phyloP scores from a whole-genome alignment of 2,888 invertebrate genomes.

The Lutraria lutraria region DNA sequence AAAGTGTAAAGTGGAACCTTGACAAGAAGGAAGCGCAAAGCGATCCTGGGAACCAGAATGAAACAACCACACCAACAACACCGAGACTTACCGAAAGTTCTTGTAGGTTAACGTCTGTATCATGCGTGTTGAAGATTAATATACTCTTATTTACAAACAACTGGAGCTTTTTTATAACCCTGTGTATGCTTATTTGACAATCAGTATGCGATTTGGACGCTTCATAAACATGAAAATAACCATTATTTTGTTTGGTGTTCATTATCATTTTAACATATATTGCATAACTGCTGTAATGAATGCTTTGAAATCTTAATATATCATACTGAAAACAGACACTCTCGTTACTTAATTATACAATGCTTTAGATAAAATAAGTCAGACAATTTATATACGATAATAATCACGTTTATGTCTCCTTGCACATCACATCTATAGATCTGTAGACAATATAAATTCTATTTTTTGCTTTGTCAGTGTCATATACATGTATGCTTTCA shows the following conservation, averaged over 20 bases:
- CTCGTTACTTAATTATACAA: too few relatives aligned
- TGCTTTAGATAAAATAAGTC: too few relatives aligned
- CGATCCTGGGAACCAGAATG: neutral
- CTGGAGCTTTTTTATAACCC: neutral
- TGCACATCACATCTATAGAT: too few relatives aligned
- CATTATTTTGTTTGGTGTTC: neutral
- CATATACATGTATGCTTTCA: too few relatives aligned
- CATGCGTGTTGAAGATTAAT: conserved; percentile 4
- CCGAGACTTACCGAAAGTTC: conserved; percentile 56
- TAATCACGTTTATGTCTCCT: too few relatives aligned
- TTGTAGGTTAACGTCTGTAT: conserved; percentile 48
- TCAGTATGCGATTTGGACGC: neutral
- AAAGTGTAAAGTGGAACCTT: conserved; percentile 42
- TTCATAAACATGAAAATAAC: conserved; percentile 11
- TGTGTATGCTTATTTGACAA: neutral
- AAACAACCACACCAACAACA: neutral
- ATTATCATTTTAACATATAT: too few relatives aligned
- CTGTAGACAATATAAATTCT: too few relatives aligned
- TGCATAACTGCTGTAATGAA: too few relatives aligned
- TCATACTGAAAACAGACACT: too few relatives aligned
- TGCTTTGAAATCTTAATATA: too few relatives aligned
- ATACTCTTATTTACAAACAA: neutral
- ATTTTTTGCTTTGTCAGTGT: too few relatives aligned
- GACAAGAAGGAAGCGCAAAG: conserved; percentile 23
- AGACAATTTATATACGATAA: too few relatives aligned